phyloP scores from a whole-genome alignment of 2,113 vertebrate species.

The Peucedramus taeniatus region DNA sequence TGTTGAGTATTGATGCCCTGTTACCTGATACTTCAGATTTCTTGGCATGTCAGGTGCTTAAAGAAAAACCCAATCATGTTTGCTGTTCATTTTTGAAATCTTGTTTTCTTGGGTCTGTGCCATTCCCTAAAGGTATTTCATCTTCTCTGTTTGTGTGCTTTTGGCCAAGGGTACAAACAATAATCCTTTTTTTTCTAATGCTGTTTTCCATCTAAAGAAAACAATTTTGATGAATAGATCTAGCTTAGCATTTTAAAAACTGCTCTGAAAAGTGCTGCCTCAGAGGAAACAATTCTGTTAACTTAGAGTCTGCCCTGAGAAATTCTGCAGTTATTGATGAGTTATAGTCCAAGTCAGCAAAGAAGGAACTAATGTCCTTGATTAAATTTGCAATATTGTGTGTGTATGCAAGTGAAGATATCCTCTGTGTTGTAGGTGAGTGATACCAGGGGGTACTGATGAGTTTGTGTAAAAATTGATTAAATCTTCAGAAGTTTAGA shows the following conservation, averaged over 20 bases:
- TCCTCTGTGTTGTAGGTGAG: not conserved
- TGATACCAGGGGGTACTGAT: not conserved
- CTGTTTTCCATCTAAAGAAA: slow-evolving; percentile 7
- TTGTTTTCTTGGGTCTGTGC: not conserved
- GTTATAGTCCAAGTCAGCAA: not conserved
- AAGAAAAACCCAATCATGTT: not conserved
- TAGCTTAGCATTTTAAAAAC: not conserved
- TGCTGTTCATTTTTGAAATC: not conserved
- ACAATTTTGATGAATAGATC: slow-evolving; percentile 8
- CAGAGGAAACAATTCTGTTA: not conserved
- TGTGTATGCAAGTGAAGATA: not conserved
- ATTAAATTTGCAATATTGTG: not conserved
- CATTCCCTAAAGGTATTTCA: not conserved
- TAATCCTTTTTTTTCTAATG: not conserved
- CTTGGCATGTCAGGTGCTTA: not conserved
- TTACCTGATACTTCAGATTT: not conserved
- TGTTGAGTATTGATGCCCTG: not conserved
- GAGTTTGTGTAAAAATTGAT: not conserved
- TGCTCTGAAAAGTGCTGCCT: slow-evolving; percentile 18
- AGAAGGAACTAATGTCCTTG: not conserved
- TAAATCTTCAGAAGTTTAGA: not conserved
- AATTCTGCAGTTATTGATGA: slow-evolving; percentile 1
- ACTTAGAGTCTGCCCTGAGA: not conserved
- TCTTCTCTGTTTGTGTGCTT: not conserved
- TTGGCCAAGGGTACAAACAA: not conserved